Conservation (phyloP, 2,797 vertebrate genomes). For the Apodemus agrarius region DNA sequence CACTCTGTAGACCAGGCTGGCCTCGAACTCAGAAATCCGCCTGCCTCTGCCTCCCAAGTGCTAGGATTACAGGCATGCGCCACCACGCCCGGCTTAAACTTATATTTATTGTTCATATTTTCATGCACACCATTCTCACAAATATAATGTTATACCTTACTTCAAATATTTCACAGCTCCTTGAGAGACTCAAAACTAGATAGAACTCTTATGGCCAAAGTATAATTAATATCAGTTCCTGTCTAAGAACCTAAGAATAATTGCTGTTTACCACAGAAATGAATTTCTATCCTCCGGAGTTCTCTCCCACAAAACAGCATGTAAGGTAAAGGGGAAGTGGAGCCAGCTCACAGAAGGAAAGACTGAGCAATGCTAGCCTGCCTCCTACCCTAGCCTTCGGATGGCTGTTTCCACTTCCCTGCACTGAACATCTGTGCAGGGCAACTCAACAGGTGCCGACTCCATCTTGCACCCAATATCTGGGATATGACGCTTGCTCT, state of each 20-base stretch:
- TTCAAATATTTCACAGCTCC: slow-evolving; percentile 26
- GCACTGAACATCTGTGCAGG: neutral
- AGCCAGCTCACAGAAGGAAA: neutral
- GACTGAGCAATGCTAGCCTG: neutral
- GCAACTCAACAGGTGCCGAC: neutral
- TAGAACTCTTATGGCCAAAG: neutral
- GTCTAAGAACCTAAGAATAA: neutral
- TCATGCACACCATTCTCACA: neutral
- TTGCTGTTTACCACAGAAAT: neutral
- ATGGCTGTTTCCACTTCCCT: neutral
- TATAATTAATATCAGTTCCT: neutral
- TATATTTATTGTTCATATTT: neutral
- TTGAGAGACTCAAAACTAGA: neutral
- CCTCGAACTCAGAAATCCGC: too few relatives aligned
- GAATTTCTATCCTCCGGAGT: neutral
- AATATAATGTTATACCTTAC: neutral
- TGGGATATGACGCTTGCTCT: neutral
- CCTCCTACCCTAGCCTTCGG: neutral
- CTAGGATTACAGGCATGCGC: too few relatives aligned
- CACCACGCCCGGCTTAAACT: too few relatives aligned
- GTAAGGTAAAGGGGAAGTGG: neutral
- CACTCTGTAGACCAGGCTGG: too few relatives aligned
- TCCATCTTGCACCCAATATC: neutral
- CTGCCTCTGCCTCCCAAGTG: too few relatives aligned
- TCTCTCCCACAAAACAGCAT: neutral